These are phyloP conservation scores for Xestoiulus laeticollis DNA, from an alignment of 2,888 invertebrate genomes.

Conservation along the genomic window DNA sequence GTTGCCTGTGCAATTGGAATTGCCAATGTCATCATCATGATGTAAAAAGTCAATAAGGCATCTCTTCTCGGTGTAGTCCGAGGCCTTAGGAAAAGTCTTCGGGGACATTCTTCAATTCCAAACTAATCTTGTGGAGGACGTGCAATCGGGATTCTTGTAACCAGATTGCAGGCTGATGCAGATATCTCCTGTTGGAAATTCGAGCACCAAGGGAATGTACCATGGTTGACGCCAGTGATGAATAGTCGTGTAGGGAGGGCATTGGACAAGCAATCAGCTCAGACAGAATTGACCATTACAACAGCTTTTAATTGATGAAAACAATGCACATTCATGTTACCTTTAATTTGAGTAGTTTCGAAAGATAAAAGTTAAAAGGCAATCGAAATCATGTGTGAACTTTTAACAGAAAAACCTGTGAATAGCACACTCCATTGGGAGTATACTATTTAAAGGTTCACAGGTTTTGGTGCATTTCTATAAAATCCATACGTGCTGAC, in stretches of 20 bases:
- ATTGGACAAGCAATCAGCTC: not conserved
- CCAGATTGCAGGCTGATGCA: not conserved
- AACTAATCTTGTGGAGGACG: conserved; percentile 17
- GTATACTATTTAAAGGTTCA: no score
- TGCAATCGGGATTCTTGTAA: conserved; percentile 10
- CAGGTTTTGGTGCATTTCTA: no score
- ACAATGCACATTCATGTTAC: no score
- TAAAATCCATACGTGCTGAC: no score
- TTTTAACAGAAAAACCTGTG: no score
- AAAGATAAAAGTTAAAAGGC: no score
- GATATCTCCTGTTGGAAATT: not conserved
- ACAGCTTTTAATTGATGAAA: not conserved
- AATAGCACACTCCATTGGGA: no score
- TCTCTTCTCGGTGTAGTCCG: not conserved
- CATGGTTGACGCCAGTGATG: not conserved
- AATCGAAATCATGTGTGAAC: no score
- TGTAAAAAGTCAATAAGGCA: conserved; percentile 14
- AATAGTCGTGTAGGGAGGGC: not conserved
- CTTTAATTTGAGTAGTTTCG: no score
- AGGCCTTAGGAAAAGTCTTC: not conserved
- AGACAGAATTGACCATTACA: not conserved
- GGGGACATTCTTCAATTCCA: conserved; percentile 19
- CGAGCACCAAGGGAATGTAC: not conserved
- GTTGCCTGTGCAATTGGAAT: not conserved
- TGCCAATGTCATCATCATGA: conserved; percentile 16